Evolutionary conservation across 1,140 invertebrate genomes (phyloP).

Genomic region (Leucophenga varia): DNA sequence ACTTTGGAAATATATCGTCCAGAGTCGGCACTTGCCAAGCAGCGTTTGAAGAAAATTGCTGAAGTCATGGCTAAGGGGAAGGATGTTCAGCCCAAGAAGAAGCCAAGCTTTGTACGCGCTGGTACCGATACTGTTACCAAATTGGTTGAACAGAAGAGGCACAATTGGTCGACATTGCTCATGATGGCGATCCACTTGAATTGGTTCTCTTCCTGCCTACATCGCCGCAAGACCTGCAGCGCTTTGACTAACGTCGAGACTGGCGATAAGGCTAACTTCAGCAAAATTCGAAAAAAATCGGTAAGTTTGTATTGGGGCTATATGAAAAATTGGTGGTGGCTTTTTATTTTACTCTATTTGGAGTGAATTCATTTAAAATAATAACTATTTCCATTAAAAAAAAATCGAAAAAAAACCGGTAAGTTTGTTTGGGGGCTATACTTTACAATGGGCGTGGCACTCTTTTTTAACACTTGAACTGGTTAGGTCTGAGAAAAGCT

Average conservation of each 20-base stretch:
- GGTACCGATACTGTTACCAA: slow-evolving; percentile 96
- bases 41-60: slow-evolving; percentile 83
- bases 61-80: slow-evolving; percentile 87
- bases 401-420: too few species aligned
- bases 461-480: too few species aligned
- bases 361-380: too few species aligned
- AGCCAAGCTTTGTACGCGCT: slow-evolving; percentile 81
- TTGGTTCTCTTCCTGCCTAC: slow-evolving; percentile 96
- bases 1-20: slow-evolving; percentile 97
- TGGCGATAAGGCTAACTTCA: slow-evolving; percentile 80
- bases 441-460: too few species aligned
- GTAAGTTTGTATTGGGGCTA: too few species aligned
- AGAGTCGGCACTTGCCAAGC: slow-evolving; percentile 86
- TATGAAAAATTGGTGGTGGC: too few species aligned
- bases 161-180: slow-evolving; percentile 95
- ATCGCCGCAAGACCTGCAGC: slow-evolving; percentile 87
- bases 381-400: too few species aligned
- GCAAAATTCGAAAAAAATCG: too few species aligned
- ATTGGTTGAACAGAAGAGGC: slow-evolving; percentile 97
- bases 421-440: too few species aligned
- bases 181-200: slow-evolving; percentile 99
- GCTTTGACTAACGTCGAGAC: slow-evolving; percentile 82
- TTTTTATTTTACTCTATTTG: too few species aligned
- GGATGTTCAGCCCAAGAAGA: slow-evolving; percentile 85
- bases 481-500: too few species aligned